Evolutionary conservation across 2,113 vertebrate genomes (phyloP), one percentile per base, ranked within the genome.

Genomic region (Marmota monax): DNA sequence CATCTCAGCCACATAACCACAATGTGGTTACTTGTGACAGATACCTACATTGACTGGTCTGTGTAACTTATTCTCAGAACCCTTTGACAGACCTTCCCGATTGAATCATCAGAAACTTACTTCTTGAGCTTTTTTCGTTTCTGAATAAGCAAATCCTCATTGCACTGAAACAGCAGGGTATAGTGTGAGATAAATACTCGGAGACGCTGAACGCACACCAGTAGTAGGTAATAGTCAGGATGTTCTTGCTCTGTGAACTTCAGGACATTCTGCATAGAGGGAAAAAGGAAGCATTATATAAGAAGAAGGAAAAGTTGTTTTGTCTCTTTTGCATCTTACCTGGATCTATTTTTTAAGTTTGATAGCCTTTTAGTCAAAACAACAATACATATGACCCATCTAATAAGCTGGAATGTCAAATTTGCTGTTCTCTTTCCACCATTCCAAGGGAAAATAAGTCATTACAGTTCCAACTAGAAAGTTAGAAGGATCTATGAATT

Each of bases 191-290:
- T 99, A 98, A 99, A 99, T 78, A 99, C 98, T 17, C 99, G 98
- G 86, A 99, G 99, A 94, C 99, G 99, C 98, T 99, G 99, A 96
- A 99, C 99, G 78, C 99, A 99, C 96, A 99, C 99, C 96, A 99
- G 98, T 92, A 99, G 98, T 95, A 99, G 98, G 97, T 99, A 99
- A 97, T 99, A 99, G 98, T 99, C 99, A 0, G 99, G 99, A 95
- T 99, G 99, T 84, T 99, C 99, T 34, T 99, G 99, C n/a, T 99
- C 99, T 0, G 99, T 99, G 98, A 99, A 99, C 97, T 99, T 99
- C 67, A 99, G 97, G 83, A 99, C 98, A 11, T 99, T 99, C 99
- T 99, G 89, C 53, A 97, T 67, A n/a, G 88, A 94, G 93, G 78
- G 95, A 94, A 97, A 95, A 92, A 98, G 65, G 97, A 96, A 90